Evolutionary conservation across 2,888 invertebrate species (phyloP).

Genomic region (Seira musarum): DNA sequence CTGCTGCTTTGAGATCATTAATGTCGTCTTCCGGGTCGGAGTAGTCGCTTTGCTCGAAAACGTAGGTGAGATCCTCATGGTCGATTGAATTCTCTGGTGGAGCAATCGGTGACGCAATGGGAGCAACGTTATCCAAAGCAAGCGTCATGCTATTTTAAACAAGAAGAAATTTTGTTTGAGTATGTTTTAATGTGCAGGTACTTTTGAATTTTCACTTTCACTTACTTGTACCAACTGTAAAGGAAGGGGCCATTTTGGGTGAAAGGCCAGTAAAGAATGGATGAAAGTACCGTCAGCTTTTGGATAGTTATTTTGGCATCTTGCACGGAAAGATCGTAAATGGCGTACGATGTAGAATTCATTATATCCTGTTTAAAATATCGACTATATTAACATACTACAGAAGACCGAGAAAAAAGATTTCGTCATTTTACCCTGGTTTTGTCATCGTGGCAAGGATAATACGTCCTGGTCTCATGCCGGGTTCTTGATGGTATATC

Average conservation of each 20-base stretch:
- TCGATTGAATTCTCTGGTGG: conserved; percentile 65
- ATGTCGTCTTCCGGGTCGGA: conserved; percentile 67
- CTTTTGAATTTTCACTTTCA: background rate
- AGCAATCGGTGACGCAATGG: conserved; percentile 48
- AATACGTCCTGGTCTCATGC: conserved; percentile 59
- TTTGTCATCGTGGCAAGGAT: conserved; percentile 61
- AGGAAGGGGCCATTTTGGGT: conserved; percentile 64
- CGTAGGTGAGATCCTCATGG: conserved; percentile 67
- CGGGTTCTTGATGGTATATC: conserved; percentile 64
- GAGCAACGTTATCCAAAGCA: conserved; percentile 46
- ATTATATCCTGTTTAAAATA: conserved; percentile 62
- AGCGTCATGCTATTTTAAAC: conserved; percentile 67
- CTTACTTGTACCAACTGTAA: conserved; percentile 69
- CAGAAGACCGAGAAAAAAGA: too few relatives aligned
- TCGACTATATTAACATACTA: too few relatives aligned
- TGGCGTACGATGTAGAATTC: conserved; percentile 67
- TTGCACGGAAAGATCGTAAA: conserved; percentile 63
- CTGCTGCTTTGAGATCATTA: conserved; percentile 62
- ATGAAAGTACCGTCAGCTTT: conserved; percentile 63
- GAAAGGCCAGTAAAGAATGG: conserved; percentile 69
- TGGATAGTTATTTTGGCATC: conserved; percentile 54
- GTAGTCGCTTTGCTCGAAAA: conserved; percentile 68
- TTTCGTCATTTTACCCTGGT: conserved; percentile 53
- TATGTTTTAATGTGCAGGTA: background rate
- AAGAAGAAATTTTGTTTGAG: too few relatives aligned